Evolutionary conservation across 1,140 invertebrate species (phyloP).

Genomic region (Pseudomyrmex gracilis): DNA sequence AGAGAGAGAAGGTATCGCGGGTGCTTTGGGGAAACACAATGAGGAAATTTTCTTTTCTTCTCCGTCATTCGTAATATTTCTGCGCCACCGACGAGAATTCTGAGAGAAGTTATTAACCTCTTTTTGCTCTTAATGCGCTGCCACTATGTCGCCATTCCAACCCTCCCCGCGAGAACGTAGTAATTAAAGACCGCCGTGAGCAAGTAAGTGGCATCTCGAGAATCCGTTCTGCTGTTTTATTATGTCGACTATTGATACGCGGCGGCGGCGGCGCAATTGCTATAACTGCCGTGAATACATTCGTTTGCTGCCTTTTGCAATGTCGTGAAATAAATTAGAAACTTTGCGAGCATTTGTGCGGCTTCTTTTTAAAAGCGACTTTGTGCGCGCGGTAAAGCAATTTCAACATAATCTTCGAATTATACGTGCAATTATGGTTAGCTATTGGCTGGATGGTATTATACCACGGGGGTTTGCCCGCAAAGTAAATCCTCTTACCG

Average conservation of each 20-base stretch:
- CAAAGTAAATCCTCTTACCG: conserved; percentile 45
- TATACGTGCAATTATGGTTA: conserved; percentile 28
- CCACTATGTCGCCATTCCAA: neutral
- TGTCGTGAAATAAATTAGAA: conserved; percentile 1
- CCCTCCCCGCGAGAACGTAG: neutral
- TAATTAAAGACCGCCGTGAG: conserved; percentile 57
- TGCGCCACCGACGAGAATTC: neutral
- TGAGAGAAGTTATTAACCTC: conserved; percentile 46
- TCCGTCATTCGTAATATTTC: conserved; percentile 18
- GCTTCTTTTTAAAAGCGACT: conserved; percentile 13
- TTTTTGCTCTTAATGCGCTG: conserved; percentile 35
- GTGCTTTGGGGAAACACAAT: neutral
- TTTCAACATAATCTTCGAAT: conserved; percentile 8
- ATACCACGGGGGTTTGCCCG: conserved; percentile 11
- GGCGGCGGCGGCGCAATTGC: conserved; percentile 35
- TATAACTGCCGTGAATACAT: too few species aligned
- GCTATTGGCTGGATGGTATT: conserved; percentile 18
- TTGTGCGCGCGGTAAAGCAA: neutral
- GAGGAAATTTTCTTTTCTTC: neutral
- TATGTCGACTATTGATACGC: conserved; percentile 45
- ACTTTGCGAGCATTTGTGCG: neutral
- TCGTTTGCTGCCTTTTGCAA: neutral
- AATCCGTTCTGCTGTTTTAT: conserved; percentile 56
- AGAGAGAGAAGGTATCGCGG: too few species aligned
- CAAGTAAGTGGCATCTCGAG: conserved; percentile 7